A percentile compares a stretch with the other conserved stretches of the same genome.
phyloP scores from a whole-genome alignment of 2,888 invertebrate genomes.

The Platycnemis pennipes region DNA sequence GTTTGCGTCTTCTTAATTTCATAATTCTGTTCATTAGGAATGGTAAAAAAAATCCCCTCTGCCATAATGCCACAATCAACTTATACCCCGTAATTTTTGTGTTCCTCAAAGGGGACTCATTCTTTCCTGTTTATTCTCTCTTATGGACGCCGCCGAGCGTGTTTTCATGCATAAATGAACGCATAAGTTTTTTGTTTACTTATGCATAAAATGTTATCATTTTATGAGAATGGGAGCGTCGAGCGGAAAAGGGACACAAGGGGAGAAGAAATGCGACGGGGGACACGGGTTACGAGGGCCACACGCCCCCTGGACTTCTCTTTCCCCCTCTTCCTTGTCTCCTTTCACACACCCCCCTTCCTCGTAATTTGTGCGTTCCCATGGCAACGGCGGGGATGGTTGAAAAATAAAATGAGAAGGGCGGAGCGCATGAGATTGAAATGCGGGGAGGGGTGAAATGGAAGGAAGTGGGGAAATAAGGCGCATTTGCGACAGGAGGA shows the following conservation, averaged over 20 bases:
- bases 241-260: not conserved
- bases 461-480: too few species aligned
- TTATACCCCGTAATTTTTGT: too few species aligned
- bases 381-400: not conserved
- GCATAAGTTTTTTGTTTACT: too few species aligned
- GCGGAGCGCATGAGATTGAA: not conserved
- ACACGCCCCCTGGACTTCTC: not conserved
- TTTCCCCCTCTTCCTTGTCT: too few species aligned
- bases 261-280: not conserved
- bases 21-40: too few species aligned
- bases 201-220: not conserved
- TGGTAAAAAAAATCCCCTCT: too few species aligned
- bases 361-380: constrained; percentile 30
- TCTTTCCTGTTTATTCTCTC: too few species aligned
- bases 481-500: too few species aligned
- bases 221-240: not conserved
- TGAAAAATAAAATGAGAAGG: not conserved
- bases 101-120: too few species aligned
- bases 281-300: not conserved
- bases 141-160: not conserved
- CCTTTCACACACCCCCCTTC: too few species aligned
- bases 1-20: too few species aligned
- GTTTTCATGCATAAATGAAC: not conserved
- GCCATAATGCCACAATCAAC: too few species aligned
- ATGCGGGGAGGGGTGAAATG: not conserved